phyloP scores from a whole-genome alignment of 2,888 invertebrate genomes.

The Blera fallax region DNA sequence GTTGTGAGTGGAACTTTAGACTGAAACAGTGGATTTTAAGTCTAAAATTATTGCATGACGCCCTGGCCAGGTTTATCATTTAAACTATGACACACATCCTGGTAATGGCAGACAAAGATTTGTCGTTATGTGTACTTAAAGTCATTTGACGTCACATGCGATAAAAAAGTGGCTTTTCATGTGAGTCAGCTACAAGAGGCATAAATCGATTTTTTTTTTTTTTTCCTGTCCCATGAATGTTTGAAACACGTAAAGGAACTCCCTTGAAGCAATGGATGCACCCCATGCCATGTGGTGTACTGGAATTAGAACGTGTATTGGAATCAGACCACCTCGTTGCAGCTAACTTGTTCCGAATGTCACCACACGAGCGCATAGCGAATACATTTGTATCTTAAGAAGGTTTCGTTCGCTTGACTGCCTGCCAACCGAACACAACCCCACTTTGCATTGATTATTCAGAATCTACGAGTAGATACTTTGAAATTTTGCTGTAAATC shows the following conservation, averaged over 20 bases:
- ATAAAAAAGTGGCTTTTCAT: not conserved
- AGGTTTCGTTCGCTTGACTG: not conserved
- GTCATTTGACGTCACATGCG: not conserved
- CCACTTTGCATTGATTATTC: not conserved
- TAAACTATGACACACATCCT: not conserved
- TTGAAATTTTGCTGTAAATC: not conserved
- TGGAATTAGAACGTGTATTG: constrained; percentile 1
- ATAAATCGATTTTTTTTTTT: not conserved
- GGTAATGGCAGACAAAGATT: not conserved
- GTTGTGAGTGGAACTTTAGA: not conserved
- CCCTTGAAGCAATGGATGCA: not conserved
- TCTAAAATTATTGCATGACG: too few relatives aligned
- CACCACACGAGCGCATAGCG: not conserved
- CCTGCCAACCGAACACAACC: not conserved
- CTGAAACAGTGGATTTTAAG: too few relatives aligned
- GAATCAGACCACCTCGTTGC: constrained; percentile 43
- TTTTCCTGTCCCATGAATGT: not conserved
- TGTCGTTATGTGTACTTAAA: not conserved
- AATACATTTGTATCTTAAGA: not conserved
- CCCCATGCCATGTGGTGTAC: not conserved
- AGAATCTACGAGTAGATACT: constrained; percentile 1
- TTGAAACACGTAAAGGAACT: not conserved
- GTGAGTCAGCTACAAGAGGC: not conserved
- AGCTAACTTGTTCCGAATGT: not conserved
- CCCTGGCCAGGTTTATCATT: too few relatives aligned